Percentiles rank a stretch among this genome's conserved stretches.
Evolutionary conservation across 2,113 vertebrate species (phyloP).

Genomic region (Equus przewalskii): DNA sequence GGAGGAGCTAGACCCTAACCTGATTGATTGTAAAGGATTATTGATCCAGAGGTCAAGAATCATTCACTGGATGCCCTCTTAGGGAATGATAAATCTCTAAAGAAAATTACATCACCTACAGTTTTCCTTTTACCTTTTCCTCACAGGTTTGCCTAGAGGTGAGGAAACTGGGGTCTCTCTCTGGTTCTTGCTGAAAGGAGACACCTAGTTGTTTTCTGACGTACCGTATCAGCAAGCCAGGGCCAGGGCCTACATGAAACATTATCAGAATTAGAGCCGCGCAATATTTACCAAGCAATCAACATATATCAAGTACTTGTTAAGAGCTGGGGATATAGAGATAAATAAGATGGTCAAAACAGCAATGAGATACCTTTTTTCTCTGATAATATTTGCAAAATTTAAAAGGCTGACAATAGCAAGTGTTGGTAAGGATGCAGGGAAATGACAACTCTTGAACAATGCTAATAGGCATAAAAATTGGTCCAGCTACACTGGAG

Average conservation of each 20-base stretch:
- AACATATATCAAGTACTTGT: constrained; percentile 3
- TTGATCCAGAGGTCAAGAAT: constrained; percentile 29
- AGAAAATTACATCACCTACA: background rate
- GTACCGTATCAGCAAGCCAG: background rate
- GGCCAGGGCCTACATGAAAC: background rate
- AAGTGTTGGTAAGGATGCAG: constrained; percentile 38
- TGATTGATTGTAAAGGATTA: constrained; percentile 9
- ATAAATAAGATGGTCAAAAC: background rate
- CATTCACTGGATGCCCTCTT: background rate
- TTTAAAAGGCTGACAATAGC: background rate
- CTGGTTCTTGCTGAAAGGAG: constrained; percentile 20
- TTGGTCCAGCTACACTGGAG: background rate
- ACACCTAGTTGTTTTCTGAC: background rate
- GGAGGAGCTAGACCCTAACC: background rate
- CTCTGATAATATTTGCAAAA: background rate
- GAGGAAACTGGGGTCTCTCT: background rate
- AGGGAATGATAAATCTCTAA: constrained; percentile 41
- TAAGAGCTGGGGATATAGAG: background rate
- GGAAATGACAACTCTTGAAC: background rate
- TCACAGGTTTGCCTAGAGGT: background rate
- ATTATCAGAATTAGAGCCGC: background rate
- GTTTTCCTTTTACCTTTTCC: background rate
- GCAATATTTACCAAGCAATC: constrained; percentile 25
- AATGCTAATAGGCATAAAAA: constrained; percentile 1
- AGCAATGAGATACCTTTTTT: background rate